Percentiles rank a stretch among this genome's conserved stretches.
These are phyloP conservation scores for Drosophila yakuba DNA, from an alignment of 1,140 invertebrate genomes.

Conservation along the genomic window DNA sequence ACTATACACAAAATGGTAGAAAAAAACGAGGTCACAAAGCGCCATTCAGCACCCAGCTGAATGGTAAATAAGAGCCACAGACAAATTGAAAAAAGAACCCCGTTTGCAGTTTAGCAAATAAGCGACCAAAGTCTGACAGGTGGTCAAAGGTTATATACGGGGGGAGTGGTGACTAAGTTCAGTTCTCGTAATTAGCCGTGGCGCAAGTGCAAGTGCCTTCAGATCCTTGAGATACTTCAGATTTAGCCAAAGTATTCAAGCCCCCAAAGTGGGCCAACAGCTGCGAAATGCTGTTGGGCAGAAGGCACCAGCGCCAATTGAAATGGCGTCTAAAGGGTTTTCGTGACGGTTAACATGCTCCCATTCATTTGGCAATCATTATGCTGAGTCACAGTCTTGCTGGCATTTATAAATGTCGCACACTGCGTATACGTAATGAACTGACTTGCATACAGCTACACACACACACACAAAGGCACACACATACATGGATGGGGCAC, in stretches of 20 bases:
- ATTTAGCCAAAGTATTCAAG: constrained; percentile 13
- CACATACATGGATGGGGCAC: background rate
- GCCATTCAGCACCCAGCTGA: constrained; percentile 16
- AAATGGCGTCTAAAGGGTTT: constrained; percentile 30
- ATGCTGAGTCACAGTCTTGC: constrained; percentile 34
- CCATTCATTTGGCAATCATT: constrained; percentile 74
- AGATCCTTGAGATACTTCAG: constrained; percentile 15
- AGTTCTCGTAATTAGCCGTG: constrained; percentile 63
- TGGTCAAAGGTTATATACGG: constrained; percentile 24
- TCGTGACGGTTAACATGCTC: constrained; percentile 56
- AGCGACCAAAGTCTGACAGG: constrained; percentile 4
- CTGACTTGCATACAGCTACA: constrained; percentile 16
- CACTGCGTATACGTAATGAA: constrained; percentile 62
- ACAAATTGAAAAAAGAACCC: constrained; percentile 48
- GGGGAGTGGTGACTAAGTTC: constrained; percentile 38
- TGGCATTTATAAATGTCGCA: constrained; percentile 74
- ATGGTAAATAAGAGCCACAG: constrained; percentile 30
- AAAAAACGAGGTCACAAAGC: constrained; percentile 41
- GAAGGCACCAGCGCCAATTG: constrained; percentile 23
- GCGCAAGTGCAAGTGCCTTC: constrained; percentile 17
- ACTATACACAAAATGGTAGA: background rate
- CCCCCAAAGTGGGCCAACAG: constrained; percentile 11
- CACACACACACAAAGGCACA: background rate
- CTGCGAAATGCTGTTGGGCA: constrained; percentile 19
- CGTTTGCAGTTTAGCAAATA: constrained; percentile 17